Evolutionary conservation across 1,140 invertebrate species (phyloP).

Genomic region (Euura lappo): DNA sequence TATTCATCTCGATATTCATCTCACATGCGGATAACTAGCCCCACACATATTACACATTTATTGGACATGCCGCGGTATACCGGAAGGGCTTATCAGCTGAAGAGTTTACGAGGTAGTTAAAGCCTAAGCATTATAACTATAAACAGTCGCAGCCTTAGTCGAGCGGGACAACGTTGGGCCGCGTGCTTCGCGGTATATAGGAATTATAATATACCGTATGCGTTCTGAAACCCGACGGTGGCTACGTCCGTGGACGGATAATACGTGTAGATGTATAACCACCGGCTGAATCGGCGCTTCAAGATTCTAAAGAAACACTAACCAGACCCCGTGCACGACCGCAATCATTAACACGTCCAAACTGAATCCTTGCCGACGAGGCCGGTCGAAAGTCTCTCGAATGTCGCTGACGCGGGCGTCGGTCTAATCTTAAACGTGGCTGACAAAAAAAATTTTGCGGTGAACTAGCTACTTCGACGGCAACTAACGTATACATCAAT

Average conservation of each 20-base stretch:
- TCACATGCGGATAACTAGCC: too few relatives aligned
- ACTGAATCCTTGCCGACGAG: not conserved
- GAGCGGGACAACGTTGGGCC: slow-evolving; percentile 9
- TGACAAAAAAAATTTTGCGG: too few relatives aligned
- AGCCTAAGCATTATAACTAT: slow-evolving; percentile 42
- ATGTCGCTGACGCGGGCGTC: too few relatives aligned
- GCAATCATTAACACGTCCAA: slow-evolving; percentile 3
- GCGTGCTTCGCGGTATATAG: slow-evolving; percentile 1
- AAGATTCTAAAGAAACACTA: slow-evolving; percentile 40
- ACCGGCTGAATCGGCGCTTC: not conserved
- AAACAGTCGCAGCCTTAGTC: slow-evolving; percentile 16
- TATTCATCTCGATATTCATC: too few relatives aligned
- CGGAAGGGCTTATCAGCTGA: slow-evolving; percentile 46
- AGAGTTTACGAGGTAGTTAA: slow-evolving; percentile 40
- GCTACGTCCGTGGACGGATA: not conserved
- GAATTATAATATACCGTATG: not conserved
- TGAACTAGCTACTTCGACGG: too few relatives aligned
- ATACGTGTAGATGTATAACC: not conserved
- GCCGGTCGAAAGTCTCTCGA: not conserved
- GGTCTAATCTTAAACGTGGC: too few relatives aligned
- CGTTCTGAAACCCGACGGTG: not conserved
- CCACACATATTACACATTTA: too few relatives aligned
- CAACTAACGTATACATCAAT: too few relatives aligned
- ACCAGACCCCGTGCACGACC: slow-evolving; percentile 44
- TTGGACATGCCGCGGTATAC: slow-evolving; percentile 23